Base-by-base conservation (phyloP, 2,797 vertebrate species). In the Halcyon badia region DNA sequence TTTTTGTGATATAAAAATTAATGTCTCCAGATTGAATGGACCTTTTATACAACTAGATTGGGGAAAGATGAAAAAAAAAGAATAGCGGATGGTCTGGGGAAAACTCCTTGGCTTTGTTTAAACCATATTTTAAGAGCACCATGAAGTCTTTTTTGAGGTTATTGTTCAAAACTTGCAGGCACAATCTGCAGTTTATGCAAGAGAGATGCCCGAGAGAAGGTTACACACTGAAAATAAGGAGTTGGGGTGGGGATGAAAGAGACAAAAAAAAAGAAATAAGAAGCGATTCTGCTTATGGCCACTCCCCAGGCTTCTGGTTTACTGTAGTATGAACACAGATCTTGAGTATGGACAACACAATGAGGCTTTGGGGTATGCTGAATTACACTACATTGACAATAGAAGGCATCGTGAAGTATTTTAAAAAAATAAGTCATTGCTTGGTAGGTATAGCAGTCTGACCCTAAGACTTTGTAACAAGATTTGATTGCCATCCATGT, bases 401-500 rank as follows among this genome's bases (percentile, higher is more conserved):
- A 56, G 31, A 57, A 75, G 8, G 19, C 21, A 69, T 58, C 2
- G 3, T 58, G 31, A 78, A 69, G 19, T 70, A 75, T 79, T 89
- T 83, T 79, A 3, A 78, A 88, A 93, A 94, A 92, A 80, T 54
- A 85, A 78, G 44, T 61, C 21, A 76, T 92, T 1, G 4, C 19
- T 88, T 72, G 8, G 35, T 78, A 83, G n/a, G 68, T 70, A 69
- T 21, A 83, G 72, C 24, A 87, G 57, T 49, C 78, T 56, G 20
- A 84, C 33, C 49, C 46, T 69, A 61, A 81, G 57, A 86, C 66
- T 94, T 87, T 91, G 77, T 71, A 91, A 79, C 2, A 10, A 71
- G 79, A 76, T 93, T 81, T 93, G 94, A 97, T 93, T 91, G 79
- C 84, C 33, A 72, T 95, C 78, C 54, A 46, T 91, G 72, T 88